Base-by-base conservation (phyloP, 2,113 vertebrate species). In the Apus apus region DNA sequence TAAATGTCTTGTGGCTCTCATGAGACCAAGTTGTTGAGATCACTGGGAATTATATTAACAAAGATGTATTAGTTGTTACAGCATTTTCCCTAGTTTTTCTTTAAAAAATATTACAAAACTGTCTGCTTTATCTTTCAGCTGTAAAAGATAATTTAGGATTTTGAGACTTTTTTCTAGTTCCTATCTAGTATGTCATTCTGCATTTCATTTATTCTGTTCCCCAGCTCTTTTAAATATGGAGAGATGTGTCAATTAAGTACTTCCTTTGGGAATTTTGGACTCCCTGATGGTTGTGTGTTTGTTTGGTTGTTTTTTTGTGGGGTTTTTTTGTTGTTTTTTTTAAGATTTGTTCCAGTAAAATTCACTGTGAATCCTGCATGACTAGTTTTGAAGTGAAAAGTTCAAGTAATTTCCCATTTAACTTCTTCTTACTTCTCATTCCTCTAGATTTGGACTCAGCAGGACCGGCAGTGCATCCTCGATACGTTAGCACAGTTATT, bases 381-480 rank as follows among this genome's bases (percentile, higher is more conserved):
- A 85, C 20, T 50, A 32, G 8, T 77, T 79, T 29, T 30, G 32
- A 61, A 72, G 11, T 40, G 83, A 32, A 58, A 87, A 84, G 65
- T 30, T 38, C 9, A 30, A 60, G 25, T 62, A 0, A 13, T 61
- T 87, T 70, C 7, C 30, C 9, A 2, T 68, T 73, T 58, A 70
- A 76, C 29, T 36, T 57, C 26, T 67, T 85, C 29, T 85, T 40
- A n/a, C 29, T 58, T 96, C 53, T n/a, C 25, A 14, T 74, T 95
- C 36, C 67, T 46, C 57, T 77, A 99, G 99, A 96, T 98, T 74
- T 99, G 99, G 99, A 99, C 95, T 65, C 98, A 97, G 66, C 99
- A 99, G 93, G 99, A 99, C 97, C 98, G 99, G n/a, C 99, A 98
- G 26, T 95, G 97, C 86, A 98, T 99, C 89, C 98, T 99, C 34